These are phyloP conservation scores for Elaphurus davidianus DNA, from an alignment of 2,113 vertebrate species.

Conservation along the genomic window DNA sequence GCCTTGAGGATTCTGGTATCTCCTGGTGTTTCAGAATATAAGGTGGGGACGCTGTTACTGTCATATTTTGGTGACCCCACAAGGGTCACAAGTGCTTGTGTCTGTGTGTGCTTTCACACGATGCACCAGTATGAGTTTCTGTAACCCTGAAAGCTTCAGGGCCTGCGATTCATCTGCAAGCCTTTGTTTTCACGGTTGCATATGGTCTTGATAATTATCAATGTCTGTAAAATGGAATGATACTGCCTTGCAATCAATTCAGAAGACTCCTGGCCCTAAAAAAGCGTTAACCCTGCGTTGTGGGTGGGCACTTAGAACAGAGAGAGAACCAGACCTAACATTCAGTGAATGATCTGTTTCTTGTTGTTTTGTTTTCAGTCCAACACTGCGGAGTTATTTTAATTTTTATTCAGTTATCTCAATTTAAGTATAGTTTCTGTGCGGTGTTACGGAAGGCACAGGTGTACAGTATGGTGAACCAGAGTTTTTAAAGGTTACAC, in stretches of 20 bases:
- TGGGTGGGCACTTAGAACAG: too few relatives aligned
- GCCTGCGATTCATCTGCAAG: neutral
- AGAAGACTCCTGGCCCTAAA: neutral
- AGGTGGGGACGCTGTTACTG: accelerated
- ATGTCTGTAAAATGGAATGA: accelerated
- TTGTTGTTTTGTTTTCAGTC: neutral
- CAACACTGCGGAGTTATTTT: neutral
- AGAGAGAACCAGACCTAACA: neutral
- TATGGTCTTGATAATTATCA: accelerated
- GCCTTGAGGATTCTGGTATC: neutral
- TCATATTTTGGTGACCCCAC: accelerated
- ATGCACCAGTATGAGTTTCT: accelerated
- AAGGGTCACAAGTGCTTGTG: neutral
- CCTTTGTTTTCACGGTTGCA: too few relatives aligned
- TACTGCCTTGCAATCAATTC: too few relatives aligned
- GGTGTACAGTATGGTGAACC: neutral
- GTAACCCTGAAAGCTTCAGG: too few relatives aligned
- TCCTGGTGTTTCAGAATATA: accelerated
- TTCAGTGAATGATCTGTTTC: too few relatives aligned
- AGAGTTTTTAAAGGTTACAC: neutral
- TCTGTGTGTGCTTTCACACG: accelerated
- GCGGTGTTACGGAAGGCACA: neutral
- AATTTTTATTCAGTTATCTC: neutral
- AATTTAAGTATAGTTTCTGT: neutral
- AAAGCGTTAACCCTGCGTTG: accelerated